Percentiles rank a stretch among this genome's conserved stretches.
phyloP scores from a whole-genome alignment of 2,113 vertebrate species.

The Myiagra hebetior region DNA sequence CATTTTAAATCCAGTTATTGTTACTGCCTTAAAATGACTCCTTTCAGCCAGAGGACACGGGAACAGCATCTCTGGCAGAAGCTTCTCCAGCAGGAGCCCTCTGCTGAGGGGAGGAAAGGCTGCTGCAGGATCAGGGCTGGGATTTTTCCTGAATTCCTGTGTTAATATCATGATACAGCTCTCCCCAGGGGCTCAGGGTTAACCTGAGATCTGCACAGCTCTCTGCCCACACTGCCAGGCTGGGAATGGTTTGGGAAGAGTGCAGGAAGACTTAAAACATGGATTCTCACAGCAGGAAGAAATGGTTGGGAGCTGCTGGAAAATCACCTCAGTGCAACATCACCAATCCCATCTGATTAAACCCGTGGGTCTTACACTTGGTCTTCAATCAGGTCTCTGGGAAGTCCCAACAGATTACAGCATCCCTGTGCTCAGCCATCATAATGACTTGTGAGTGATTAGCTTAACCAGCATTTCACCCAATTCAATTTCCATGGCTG shows the following conservation, averaged over 20 bases:
- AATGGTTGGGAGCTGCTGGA: background rate
- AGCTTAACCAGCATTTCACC: conserved; percentile 59
- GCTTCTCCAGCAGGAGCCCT: background rate
- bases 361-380: conserved; percentile 3
- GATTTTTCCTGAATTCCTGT: background rate
- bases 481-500: conserved; percentile 59
- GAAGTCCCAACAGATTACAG: conserved; percentile 40
- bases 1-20: background rate
- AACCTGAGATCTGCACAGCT: background rate
- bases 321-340: background rate
- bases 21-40: background rate
- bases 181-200: background rate
- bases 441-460: conserved; percentile 40
- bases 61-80: background rate
- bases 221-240: background rate
- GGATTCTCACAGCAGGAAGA: background rate
- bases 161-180: rapidly evolving
- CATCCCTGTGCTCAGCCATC: conserved; percentile 33
- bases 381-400: conserved; percentile 41
- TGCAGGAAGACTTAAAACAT: rapidly evolving
- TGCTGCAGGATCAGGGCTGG: background rate
- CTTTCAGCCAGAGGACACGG: background rate
- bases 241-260: background rate
- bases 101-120: background rate
- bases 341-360: background rate